Evolutionary conservation across 1,140 invertebrate genomes (phyloP).

Genomic region (Procambarus clarkii): DNA sequence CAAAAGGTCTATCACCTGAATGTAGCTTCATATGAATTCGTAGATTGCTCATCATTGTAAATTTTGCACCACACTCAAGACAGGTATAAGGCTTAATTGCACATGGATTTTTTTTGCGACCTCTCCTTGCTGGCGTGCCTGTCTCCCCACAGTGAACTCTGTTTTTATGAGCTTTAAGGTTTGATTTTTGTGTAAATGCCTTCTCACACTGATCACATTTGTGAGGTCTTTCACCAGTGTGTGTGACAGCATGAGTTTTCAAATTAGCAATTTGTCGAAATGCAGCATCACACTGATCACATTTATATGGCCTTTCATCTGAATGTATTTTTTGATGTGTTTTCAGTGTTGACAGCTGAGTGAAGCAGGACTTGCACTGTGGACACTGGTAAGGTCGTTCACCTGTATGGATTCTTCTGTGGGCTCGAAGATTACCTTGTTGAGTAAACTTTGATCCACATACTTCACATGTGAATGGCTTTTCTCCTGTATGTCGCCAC

Average conservation of each 20-base stretch:
- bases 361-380: slow-evolving; percentile 70
- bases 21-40: slow-evolving; percentile 73
- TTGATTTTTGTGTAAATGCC: slow-evolving; percentile 79
- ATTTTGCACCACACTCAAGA: slow-evolving; percentile 70
- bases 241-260: slow-evolving; percentile 75
- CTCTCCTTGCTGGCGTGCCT: slow-evolving; percentile 47
- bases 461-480: slow-evolving; percentile 72
- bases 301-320: slow-evolving; percentile 78
- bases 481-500: slow-evolving; percentile 73
- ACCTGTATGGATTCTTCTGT: slow-evolving; percentile 92
- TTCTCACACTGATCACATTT: slow-evolving; percentile 82
- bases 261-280: slow-evolving; percentile 82
- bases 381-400: slow-evolving; percentile 84
- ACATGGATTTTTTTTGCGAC: slow-evolving; percentile 68
- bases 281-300: slow-evolving; percentile 89
- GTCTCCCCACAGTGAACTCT: slow-evolving; percentile 61
- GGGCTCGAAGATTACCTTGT: slow-evolving; percentile 93
- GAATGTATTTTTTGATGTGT: slow-evolving; percentile 73
- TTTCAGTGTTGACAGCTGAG: slow-evolving; percentile 71
- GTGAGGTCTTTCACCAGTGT: slow-evolving; percentile 82
- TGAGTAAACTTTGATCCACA: slow-evolving; percentile 95
- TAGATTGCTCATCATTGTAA: slow-evolving; percentile 73
- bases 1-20: slow-evolving; percentile 72
- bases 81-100: slow-evolving; percentile 72
- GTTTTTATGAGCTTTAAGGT: slow-evolving; percentile 72